phyloP scores from a whole-genome alignment of 2,888 invertebrate genomes.

The Barypeithes pellucidus region DNA sequence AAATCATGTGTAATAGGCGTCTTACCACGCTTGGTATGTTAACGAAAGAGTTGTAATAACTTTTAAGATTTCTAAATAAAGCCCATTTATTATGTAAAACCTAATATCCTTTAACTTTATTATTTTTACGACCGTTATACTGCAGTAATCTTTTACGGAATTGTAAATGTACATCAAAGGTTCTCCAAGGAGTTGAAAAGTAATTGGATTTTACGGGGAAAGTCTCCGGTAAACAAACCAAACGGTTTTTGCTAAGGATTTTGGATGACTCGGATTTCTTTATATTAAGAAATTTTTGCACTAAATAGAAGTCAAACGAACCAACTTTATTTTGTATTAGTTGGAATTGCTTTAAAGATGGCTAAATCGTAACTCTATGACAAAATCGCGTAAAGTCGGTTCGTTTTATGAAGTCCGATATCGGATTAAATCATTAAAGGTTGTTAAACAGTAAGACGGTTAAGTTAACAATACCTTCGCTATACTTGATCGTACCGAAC shows the following conservation, averaged over 20 bases:
- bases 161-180: slow-evolving; percentile 67
- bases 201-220: slow-evolving; percentile 64
- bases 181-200: slow-evolving; percentile 65
- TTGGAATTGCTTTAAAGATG: neutral
- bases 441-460: too few species aligned
- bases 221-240: slow-evolving; percentile 44
- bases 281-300: slow-evolving; percentile 22
- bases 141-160: slow-evolving; percentile 69
- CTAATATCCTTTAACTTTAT: neutral
- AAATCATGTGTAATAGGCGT: too few species aligned
- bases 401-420: too few species aligned
- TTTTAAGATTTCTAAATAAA: neutral
- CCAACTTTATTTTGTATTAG: neutral
- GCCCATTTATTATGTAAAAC: slow-evolving; percentile 1
- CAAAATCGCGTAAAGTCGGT: too few species aligned
- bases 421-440: too few species aligned
- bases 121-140: slow-evolving; percentile 55
- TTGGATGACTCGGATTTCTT: slow-evolving; percentile 24
- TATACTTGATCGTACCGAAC: too few species aligned
- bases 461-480: too few species aligned
- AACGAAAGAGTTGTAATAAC: neutral
- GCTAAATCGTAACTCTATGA: neutral
- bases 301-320: slow-evolving; percentile 2
- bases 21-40: too few species aligned
- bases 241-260: slow-evolving; percentile 27